Base-by-base conservation (phyloP, 2,888 invertebrate species). In the Phyllotreta striolata region DNA sequence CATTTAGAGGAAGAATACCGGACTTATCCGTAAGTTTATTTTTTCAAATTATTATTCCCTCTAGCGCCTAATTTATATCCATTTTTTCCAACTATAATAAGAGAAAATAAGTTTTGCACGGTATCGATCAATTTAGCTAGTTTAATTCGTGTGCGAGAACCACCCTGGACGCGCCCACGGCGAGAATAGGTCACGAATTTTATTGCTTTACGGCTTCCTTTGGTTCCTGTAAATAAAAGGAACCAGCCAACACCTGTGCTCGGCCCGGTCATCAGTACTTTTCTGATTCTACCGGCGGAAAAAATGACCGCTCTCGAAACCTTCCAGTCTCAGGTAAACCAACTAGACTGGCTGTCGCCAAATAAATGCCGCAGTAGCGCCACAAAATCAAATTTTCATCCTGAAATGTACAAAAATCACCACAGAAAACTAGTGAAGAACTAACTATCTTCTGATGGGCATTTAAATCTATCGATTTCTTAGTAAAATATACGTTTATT, bases 1-100 rank as follows among this genome's bases (percentile, higher is more conserved):
- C 84, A 83, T 67, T 78, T 85, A 81, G 90, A 90, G 47, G 90
- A 91, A 55, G 91, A 90, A 75, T 90, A 89, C 79, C 84, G 89
- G 44, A 24, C 24, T 24, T 87, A 87, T 76, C 83, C 86, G 88
- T 88, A 81, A 87, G 88, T 86, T 72, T n/a, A n/a, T 39, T 34
- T n/a, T n/a, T n/a, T n/a, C n/a, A n/a, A n/a, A n/a, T n/a, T n/a
- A n/a, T n/a, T n/a, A n/a, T n/a, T n/a, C n/a, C n/a, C n/a, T n/a
- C n/a, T n/a, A n/a, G n/a, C n/a, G n/a, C n/a, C n/a, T n/a, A n/a
- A n/a, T n/a, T n/a, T n/a, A n/a, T n/a, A n/a, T n/a, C n/a, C n/a
- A 44, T 44, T 13, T 44, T 44, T 44, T 44, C 44, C n/a, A 44
- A 44, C 6, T 13, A 24, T 24, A 24, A 24, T 4, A 24, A 1